Conservation (phyloP, 2,797 vertebrate genomes). For the Squalus acanthias region DNA sequence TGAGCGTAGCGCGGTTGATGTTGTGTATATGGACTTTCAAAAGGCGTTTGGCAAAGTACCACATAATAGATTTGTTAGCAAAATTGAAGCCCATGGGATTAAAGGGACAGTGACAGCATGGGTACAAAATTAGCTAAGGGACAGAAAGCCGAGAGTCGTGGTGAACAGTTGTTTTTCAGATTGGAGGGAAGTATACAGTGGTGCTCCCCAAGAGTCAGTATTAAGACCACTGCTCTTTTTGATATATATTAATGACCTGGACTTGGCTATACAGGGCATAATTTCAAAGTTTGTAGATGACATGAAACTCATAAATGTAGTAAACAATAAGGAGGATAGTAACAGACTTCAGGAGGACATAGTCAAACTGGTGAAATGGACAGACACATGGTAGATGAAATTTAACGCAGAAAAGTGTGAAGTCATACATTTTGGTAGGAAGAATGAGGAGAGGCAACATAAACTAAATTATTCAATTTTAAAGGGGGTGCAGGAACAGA, state of each 20-base stretch:
- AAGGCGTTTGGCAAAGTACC: neutral
- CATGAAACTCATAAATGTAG: too few relatives aligned
- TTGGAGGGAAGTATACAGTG: neutral
- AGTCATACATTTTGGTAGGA: too few relatives aligned
- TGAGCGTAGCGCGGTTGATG: neutral
- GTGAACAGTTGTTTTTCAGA: neutral
- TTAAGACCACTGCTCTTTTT: neutral
- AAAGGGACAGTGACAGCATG: neutral
- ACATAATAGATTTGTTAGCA: neutral
- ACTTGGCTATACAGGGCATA: neutral
- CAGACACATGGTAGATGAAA: too few relatives aligned
- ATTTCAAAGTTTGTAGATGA: too few relatives aligned
- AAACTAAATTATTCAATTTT: too few relatives aligned
- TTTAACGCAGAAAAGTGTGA: too few relatives aligned
- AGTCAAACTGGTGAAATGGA: too few relatives aligned
- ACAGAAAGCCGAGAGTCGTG: neutral
- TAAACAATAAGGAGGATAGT: too few relatives aligned
- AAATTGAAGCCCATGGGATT: neutral
- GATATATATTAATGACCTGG: neutral
- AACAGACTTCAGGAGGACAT: too few relatives aligned
- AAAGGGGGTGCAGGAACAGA: too few relatives aligned
- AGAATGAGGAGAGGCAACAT: too few relatives aligned
- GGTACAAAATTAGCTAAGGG: neutral
- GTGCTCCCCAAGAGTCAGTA: neutral
- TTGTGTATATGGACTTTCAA: neutral